These are phyloP conservation scores for Lepus europaeus DNA, from an alignment of 2,113 vertebrate genomes.

Conservation along the genomic window DNA sequence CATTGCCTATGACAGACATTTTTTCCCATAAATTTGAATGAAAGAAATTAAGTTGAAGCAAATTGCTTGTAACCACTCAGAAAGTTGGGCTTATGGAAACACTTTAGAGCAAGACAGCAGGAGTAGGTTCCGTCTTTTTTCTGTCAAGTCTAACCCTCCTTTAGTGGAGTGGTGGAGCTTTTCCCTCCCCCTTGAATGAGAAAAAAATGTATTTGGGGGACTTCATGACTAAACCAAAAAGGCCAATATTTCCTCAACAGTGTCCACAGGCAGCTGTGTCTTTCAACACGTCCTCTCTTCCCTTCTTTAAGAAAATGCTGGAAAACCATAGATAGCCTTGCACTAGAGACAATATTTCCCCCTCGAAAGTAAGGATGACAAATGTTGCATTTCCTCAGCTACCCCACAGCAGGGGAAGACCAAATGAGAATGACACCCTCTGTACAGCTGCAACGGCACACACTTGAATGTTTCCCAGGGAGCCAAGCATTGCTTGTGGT, in stretches of 20 bases:
- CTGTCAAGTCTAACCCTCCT: constrained; percentile 57
- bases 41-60: constrained; percentile 68
- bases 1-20: constrained; percentile 58
- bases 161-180: background rate
- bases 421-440: background rate
- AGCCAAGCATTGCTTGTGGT: background rate
- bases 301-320: constrained; percentile 49
- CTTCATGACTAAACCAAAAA: background rate
- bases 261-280: background rate
- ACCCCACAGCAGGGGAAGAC: background rate
- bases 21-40: constrained; percentile 63
- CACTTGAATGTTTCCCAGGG: background rate
- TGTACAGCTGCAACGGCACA: background rate
- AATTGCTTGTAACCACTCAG: constrained; percentile 68
- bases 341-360: background rate
- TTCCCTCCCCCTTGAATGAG: constrained; percentile 10
- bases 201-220: background rate
- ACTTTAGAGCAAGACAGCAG: constrained; percentile 56
- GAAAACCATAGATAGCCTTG: background rate
- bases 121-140: background rate
- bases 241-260: constrained; percentile 45
- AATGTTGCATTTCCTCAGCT: constrained; percentile 39
- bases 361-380: constrained; percentile 53
- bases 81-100: constrained; percentile 71
- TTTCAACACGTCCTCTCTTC: constrained; percentile 48